These are phyloP conservation scores for Remorina albescens DNA, from an alignment of 2,797 vertebrate species.

Conservation along the genomic window DNA sequence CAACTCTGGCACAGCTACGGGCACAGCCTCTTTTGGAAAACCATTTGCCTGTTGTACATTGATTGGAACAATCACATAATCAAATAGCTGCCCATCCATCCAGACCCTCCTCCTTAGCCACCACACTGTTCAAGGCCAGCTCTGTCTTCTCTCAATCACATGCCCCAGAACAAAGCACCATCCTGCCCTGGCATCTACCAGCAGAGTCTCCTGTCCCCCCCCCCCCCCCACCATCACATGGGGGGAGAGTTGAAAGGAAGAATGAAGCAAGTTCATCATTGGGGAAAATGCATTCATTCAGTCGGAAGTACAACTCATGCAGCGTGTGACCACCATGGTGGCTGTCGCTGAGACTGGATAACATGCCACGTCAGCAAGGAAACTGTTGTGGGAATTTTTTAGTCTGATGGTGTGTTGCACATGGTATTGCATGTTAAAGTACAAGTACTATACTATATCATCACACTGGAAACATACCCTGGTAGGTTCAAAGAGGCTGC, in stretches of 20 bases:
- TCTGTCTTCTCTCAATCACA: constrained; percentile 74
- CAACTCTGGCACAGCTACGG: constrained; percentile 37
- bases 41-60: constrained; percentile 20
- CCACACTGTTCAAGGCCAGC: constrained; percentile 67
- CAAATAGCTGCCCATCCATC: constrained; percentile 34
- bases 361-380: no score
- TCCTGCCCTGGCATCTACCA: constrained; percentile 59
- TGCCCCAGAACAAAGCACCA: constrained; percentile 76
- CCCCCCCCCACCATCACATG: constrained; percentile 67
- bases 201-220: constrained; percentile 61
- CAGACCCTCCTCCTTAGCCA: constrained; percentile 38
- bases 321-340: constrained; percentile 59
- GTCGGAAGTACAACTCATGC: constrained; percentile 60
- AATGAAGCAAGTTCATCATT: constrained; percentile 35
- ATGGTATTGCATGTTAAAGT: no score
- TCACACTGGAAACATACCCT: no score
- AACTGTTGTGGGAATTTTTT: no score
- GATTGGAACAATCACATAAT: constrained; percentile 53
- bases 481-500: no score
- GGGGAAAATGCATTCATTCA: constrained; percentile 57
- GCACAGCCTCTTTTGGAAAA: constrained; percentile 36
- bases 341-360: constrained; percentile 64
- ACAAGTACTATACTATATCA: no score
- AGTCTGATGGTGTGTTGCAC: no score
- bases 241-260: constrained; percentile 11